These are phyloP conservation scores for Siniperca knerii DNA, from an alignment of 2,113 vertebrate species.

Conservation along the genomic window DNA sequence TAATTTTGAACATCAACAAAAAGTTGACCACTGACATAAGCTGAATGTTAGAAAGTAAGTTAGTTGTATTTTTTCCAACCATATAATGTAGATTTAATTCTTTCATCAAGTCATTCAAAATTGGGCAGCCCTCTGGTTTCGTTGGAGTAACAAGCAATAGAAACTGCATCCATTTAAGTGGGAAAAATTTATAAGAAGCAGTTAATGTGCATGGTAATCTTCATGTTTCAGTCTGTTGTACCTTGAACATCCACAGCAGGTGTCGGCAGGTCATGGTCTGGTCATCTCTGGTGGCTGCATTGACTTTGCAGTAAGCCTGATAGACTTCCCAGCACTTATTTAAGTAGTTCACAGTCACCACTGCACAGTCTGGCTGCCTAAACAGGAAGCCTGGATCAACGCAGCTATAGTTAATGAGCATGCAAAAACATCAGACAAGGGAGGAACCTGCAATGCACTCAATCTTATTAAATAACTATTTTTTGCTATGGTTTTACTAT, in stretches of 20 bases:
- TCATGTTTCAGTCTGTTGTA: constrained; percentile 57
- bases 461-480: not conserved
- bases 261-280: constrained; percentile 86
- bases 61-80: not conserved
- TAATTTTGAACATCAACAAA: not conserved
- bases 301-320: constrained; percentile 67
- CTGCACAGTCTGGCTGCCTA: constrained; percentile 58
- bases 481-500: not conserved
- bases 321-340: constrained; percentile 89
- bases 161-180: not conserved
- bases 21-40: not conserved
- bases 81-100: not conserved
- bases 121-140: not conserved
- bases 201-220: not conserved
- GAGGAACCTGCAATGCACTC: not conserved
- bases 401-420: not conserved
- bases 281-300: constrained; percentile 55
- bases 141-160: not conserved
- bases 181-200: too few relatives aligned
- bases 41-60: not conserved
- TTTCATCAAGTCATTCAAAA: not conserved
- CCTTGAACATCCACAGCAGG: constrained; percentile 92
- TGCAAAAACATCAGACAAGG: not conserved
- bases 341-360: constrained; percentile 74
- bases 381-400: constrained; percentile 86